Evolutionary conservation across 2,113 vertebrate species (phyloP).

Genomic region (Miniopterus natalensis): DNA sequence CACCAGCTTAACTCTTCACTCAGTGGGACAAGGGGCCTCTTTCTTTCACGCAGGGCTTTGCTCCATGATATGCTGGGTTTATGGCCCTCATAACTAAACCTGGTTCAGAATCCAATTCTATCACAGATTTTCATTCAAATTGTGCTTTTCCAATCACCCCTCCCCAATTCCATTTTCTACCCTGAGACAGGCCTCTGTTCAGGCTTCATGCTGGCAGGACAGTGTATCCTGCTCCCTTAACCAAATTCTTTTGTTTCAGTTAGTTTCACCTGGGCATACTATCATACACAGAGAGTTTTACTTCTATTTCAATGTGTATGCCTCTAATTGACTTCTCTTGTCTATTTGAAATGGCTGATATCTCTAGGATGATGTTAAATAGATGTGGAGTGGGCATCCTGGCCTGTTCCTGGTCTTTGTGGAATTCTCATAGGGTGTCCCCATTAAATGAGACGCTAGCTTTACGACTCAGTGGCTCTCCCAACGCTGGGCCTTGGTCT

Average conservation of each 20-base stretch:
- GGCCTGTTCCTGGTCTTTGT: neutral
- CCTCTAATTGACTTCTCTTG: neutral
- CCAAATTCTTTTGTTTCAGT: neutral
- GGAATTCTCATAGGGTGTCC: neutral
- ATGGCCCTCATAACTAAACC: neutral
- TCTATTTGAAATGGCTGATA: fast-evolving
- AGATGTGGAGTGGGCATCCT: neutral
- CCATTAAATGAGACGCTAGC: neutral
- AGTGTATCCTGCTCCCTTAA: neutral
- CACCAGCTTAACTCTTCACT: slow-evolving; percentile 61
- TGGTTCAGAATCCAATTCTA: slow-evolving; percentile 31
- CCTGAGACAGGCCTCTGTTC: neutral
- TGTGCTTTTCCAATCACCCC: slow-evolving; percentile 19
- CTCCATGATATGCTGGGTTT: neutral
- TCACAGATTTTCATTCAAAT: slow-evolving; percentile 25
- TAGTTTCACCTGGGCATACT: neutral
- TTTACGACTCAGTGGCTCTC: neutral
- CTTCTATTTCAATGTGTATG: neutral
- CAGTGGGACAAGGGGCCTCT: slow-evolving; percentile 62
- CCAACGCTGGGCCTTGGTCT: neutral
- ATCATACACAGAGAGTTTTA: neutral
- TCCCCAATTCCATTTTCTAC: neutral
- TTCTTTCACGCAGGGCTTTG: slow-evolving; percentile 64
- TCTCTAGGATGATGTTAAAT: too few species aligned
- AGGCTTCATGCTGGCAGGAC: neutral